These are phyloP conservation scores for Nesogale talazaci DNA, from an alignment of 2,113 vertebrate species.

Conservation along the genomic window DNA sequence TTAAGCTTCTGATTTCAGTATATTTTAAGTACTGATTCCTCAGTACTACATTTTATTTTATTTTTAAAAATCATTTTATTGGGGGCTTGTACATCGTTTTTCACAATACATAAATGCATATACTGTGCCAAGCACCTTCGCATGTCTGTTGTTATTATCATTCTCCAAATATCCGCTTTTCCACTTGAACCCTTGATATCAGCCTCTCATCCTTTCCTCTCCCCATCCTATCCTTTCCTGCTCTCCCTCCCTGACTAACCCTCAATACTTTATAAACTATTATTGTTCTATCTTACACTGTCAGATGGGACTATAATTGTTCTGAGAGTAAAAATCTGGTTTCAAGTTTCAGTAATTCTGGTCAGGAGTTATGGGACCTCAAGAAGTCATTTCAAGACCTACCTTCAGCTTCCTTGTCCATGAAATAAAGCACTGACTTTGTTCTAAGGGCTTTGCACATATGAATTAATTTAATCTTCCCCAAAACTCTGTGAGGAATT, in stretches of 20 bases:
- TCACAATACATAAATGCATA: too few species aligned
- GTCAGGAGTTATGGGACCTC: neutral
- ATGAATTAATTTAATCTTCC: neutral
- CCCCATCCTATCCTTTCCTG: too few species aligned
- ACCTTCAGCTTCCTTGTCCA: neutral
- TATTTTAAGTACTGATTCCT: neutral
- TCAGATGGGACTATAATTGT: neutral
- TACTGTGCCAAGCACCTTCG: too few species aligned
- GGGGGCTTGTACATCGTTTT: too few species aligned
- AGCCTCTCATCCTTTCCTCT: too few species aligned
- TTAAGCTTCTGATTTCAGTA: neutral
- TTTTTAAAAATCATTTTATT: too few species aligned
- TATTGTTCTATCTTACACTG: too few species aligned
- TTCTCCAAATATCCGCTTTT: too few species aligned
- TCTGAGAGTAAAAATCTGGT: neutral
- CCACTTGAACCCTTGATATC: too few species aligned
- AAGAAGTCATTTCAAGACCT: neutral
- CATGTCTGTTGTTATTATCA: too few species aligned
- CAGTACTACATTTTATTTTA: neutral
- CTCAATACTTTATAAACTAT: too few species aligned
- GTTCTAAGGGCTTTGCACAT: neutral
- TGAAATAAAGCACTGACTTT: neutral
- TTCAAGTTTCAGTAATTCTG: neutral
- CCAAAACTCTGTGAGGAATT: neutral
- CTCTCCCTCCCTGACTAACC: too few species aligned